Base-by-base conservation (phyloP, 2,888 invertebrate genomes). In the Meandrusa payeni region DNA sequence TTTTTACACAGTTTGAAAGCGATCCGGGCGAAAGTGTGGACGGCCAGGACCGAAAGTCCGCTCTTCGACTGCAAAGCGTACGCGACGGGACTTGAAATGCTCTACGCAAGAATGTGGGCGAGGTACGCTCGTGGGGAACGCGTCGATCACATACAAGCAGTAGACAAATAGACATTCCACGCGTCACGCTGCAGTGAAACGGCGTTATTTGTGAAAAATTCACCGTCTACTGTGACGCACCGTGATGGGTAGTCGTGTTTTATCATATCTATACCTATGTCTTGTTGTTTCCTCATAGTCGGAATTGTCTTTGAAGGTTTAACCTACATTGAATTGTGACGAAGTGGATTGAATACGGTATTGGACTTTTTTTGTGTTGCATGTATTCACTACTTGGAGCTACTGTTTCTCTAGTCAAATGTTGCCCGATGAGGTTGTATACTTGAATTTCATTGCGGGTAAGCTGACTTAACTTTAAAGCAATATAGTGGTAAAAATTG, bases 1-100 rank as follows among this genome's bases (percentile, higher is more conserved):
- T 23, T 12, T 26, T 11, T 13, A n/a, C 89, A 73, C 67, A 89
- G 95, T 78, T 91, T 99, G 64, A 96, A 95, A 88, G 94, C 93
- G 10, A 94, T 96, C 65, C 92, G 99, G 38, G 97, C 96, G 34
- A 98, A 97, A 78, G 99, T 99, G 22, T 99, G 99, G 98, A 90
- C 94, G 55, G 96, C 96, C 0, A 91, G 99, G 43, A 92, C 92
- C 2, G 94, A 95, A 13, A 97, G 97, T 62, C 97, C 97, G 0
- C 88, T 99, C 28, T 99, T 99, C 82, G 95, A 97, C 87, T 97
- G 97, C 78, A 93, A 94, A 76, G 93, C 94, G 61, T 99, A 99
- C 80, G 97, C 98, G 36, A 90, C 91, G 51, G 97, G 98, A 46
- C 90, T 99, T 78, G 99, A 99, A 81, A 90, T 93, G 88, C 85